Evolutionary conservation across 2,797 vertebrate genomes (phyloP).

Genomic region (Pipistrellus pipistrellus): DNA sequence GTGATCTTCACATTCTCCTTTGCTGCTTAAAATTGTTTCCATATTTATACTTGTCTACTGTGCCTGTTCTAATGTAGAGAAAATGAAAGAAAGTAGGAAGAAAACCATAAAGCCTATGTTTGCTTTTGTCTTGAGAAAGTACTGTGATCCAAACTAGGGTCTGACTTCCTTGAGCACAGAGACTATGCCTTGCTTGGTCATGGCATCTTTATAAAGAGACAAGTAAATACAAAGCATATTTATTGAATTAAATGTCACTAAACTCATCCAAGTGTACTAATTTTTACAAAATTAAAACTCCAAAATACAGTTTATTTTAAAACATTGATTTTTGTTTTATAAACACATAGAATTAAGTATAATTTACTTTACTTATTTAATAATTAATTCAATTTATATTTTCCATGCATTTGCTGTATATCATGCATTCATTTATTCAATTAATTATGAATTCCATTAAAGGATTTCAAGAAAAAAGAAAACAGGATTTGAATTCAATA

Average conservation of each 20-base stretch:
- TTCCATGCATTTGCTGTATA: neutral
- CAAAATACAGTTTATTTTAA: neutral
- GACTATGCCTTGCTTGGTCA: neutral
- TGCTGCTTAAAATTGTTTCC: neutral
- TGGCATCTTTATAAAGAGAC: neutral
- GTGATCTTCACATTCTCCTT: neutral
- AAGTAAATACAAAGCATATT: neutral
- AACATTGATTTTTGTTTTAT: neutral
- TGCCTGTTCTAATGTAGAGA: neutral
- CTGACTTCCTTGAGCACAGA: neutral
- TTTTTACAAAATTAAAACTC: slow-evolving; percentile 18
- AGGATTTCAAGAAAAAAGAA: neutral
- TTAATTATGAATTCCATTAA: neutral
- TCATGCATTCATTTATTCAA: neutral
- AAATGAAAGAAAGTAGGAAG: neutral
- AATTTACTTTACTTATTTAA: slow-evolving; percentile 19
- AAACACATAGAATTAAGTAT: neutral
- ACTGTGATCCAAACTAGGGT: neutral
- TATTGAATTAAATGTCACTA: neutral
- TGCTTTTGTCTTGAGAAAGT: neutral
- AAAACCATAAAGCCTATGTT: neutral
- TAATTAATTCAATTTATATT: neutral
- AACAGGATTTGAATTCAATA: neutral
- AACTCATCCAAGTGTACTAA: neutral
- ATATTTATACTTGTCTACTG: neutral